Base-by-base conservation (phyloP, 2,113 vertebrate species). In the Leiothrix lutea region DNA sequence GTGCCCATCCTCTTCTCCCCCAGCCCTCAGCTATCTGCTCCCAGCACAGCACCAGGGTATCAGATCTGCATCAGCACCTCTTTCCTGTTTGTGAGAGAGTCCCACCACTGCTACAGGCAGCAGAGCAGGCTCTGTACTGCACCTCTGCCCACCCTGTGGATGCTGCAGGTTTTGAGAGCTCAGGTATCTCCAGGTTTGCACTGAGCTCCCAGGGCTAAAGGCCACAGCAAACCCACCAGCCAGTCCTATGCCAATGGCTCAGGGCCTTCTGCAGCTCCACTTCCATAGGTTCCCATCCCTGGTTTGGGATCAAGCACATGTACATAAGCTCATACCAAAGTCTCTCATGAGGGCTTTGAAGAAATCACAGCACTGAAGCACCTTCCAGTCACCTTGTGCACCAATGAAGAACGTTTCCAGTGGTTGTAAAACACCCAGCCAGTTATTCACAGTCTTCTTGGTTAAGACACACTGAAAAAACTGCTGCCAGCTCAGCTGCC, bases 151-250 rank as follows among this genome's bases (percentile, higher is more conserved):
- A n/a, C 11, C 48, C 51, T 70, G n/a, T 1, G 4, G 20, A 18
- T n/a, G 79, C 82, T 83, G 58, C 25, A 40, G 53, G 31, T 47
- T 83, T 35, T 1, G 11, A 45, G 53, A 79, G 35, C 53, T 82
- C 31, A 25, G 84, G 40, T 40, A 19, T 53, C 47, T 8, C 13
- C 25, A 42, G 0, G 0, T 69, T 36, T 35, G 48, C n/a, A 35
- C 1, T 22, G 71, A 57, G 72, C 45, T 84, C 58, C 44, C 80
- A 28, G 51, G 4, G 36, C 50, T 79, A 4, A 9, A 6, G 3
- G 33, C 29, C 73, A 28, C 17, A 12, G 38, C 17, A 26, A 74
- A 23, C 11, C 33, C 82, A 53, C 9, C 17, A n/a, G 65, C 36
- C 73, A 26, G 24, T 25, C 16, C 33, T 31, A 18, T 5, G 31